Base-by-base conservation (phyloP, 1,140 invertebrate genomes). In the Cyclina sinensis region DNA sequence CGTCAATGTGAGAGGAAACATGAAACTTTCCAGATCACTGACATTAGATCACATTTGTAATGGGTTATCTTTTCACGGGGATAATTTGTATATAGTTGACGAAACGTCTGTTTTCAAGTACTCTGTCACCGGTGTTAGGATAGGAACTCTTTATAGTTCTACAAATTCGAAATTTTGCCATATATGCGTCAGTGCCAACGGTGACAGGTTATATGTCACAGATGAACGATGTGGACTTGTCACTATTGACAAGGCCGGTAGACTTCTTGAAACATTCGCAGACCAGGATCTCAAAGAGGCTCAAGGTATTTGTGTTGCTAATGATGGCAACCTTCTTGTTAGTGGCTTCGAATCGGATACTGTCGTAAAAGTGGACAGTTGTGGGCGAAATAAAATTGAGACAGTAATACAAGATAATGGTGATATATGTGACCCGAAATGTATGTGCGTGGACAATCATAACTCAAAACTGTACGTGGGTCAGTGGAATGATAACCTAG, bases 281-380 rank as follows among this genome's bases (percentile, higher is more conserved):
- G 74, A 78, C 32, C 1, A n/a, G 0, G 43, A 30, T 5, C 74
- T 78, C 2, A 78, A 16, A 16, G 48, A 78, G 35, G 74, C 74
- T 18, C 74, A 51, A 54, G 74, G 74, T 2, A 12, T 78, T 51
- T 78, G 74, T 54, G 74, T 78, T 3, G 43, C 27, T 11, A 9
- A 11, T 54, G 46, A 51, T 3, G 74, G 74, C 18, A 35, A 78
- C n/a, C 48, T 78, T 0, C 24, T 78, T 35, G 46, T 78, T 0
- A 78, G 74, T 54, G 74, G 48, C 0, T 78, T 78, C 30, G 43
- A 78, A 32, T 78, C 74, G 0, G 74, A 78, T n/a, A 78, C n/a
- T 1, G 74, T 78, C 5, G 54, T 78, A 1, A 48, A 78, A 78
- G 74, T 78, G 14, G 74, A 78, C 27, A 54, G 27, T 30, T 35